Conservation (phyloP, 2,888 invertebrate genomes). For the Apoderus coryli region DNA sequence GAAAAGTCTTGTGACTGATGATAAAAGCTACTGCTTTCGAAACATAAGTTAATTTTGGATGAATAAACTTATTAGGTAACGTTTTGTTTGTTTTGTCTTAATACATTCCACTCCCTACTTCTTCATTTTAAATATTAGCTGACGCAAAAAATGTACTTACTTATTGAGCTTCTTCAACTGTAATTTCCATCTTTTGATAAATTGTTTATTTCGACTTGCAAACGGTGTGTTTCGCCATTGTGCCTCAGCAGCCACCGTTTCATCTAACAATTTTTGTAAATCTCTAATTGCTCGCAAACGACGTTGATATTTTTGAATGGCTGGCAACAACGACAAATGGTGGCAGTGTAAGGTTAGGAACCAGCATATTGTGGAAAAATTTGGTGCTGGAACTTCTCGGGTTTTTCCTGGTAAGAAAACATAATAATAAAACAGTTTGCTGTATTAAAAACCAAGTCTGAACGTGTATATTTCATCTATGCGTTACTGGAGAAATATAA, state of each 20-base stretch:
- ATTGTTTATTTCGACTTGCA: constrained; percentile 64
- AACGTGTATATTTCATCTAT: constrained; percentile 37
- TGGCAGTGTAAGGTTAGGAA: constrained; percentile 90
- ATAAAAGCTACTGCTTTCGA: too few relatives aligned
- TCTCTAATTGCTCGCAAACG: constrained; percentile 66
- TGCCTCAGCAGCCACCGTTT: constrained; percentile 64
- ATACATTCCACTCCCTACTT: too few relatives aligned
- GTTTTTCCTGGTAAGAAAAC: constrained; percentile 33
- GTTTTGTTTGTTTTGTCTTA: too few relatives aligned
- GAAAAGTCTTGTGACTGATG: too few relatives aligned
- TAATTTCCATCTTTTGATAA: constrained; percentile 75
- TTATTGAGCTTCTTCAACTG: constrained; percentile 65
- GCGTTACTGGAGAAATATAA: constrained; percentile 32
- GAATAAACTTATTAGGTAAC: too few relatives aligned
- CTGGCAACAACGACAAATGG: constrained; percentile 81
- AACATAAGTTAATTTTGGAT: too few relatives aligned
- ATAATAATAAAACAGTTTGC: constrained; percentile 29
- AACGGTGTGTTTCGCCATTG: constrained; percentile 68
- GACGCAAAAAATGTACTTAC: too few relatives aligned
- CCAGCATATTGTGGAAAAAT: constrained; percentile 96
- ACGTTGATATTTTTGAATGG: constrained; percentile 70
- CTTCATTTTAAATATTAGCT: too few relatives aligned
- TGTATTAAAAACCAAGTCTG: constrained; percentile 30
- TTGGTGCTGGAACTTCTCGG: constrained; percentile 60
- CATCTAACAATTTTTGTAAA: constrained; percentile 75